These are phyloP conservation scores for Ennomos erosarius DNA, from an alignment of 2,888 invertebrate genomes.

Conservation along the genomic window DNA sequence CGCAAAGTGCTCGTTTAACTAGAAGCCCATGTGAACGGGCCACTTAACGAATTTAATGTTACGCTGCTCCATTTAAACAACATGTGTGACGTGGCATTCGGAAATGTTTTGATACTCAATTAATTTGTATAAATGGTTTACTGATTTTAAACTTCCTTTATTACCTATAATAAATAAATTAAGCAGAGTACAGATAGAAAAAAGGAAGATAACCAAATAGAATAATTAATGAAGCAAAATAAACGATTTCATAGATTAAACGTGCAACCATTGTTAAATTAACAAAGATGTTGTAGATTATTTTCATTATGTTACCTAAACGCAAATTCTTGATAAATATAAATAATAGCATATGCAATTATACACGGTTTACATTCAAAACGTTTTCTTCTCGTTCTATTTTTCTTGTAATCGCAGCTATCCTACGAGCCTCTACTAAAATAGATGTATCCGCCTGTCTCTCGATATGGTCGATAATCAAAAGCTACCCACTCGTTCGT, in stretches of 20 bases:
- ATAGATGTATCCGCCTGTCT: constrained; percentile 37
- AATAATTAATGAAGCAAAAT: no score
- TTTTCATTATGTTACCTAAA: no score
- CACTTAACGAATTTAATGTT: constrained; percentile 63
- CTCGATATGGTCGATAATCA: constrained; percentile 22
- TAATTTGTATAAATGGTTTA: background rate
- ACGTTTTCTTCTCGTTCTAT: background rate
- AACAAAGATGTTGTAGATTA: no score
- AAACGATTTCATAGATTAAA: no score
- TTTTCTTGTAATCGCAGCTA: background rate
- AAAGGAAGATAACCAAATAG: no score
- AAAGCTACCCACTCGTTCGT: constrained; percentile 28
- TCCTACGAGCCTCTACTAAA: constrained; percentile 10
- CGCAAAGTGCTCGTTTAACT: constrained; percentile 64
- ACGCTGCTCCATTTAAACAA: constrained; percentile 39
- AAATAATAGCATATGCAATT: no score
- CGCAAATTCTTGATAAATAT: no score
- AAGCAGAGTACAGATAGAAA: no score
- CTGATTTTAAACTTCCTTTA: no score
- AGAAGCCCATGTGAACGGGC: constrained; percentile 58
- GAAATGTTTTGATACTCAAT: constrained; percentile 17
- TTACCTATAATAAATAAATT: no score
- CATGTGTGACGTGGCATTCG: constrained; percentile 7
- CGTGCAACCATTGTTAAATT: no score
- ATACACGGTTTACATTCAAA: no score